These are phyloP conservation scores for Temnothorax longispinosus DNA, from an alignment of 1,140 invertebrate species.

Conservation along the genomic window DNA sequence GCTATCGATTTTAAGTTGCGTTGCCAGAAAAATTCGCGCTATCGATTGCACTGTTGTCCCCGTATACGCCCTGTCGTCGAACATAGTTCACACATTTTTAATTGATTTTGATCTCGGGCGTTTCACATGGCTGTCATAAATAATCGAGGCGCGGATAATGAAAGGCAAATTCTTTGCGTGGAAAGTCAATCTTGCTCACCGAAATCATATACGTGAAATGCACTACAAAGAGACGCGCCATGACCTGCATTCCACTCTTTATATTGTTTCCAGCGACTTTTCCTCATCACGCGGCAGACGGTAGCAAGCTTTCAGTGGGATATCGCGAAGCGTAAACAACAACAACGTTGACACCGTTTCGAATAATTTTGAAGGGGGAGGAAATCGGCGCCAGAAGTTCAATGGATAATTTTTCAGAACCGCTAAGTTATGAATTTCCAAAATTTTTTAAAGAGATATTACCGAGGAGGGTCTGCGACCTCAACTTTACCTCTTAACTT, in stretches of 20 bases:
- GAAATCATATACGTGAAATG: background rate
- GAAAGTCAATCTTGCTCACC: background rate
- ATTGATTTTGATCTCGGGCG: background rate
- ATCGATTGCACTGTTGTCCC: background rate
- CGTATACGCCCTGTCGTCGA: background rate
- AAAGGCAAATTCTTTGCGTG: background rate
- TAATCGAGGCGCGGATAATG: background rate
- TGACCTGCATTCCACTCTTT: conserved; percentile 64
- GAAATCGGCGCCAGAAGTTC: conserved; percentile 17
- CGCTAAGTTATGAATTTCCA: background rate
- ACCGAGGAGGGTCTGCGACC: background rate
- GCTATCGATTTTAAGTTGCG: background rate
- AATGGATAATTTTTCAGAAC: conserved; percentile 35
- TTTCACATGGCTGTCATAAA: background rate
- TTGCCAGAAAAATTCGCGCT: background rate
- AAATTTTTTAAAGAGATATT: background rate
- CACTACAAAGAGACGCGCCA: conserved; percentile 28
- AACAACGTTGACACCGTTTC: conserved; percentile 39
- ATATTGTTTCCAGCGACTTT: conserved; percentile 62
- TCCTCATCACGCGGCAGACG: conserved; percentile 46
- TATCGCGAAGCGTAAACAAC: conserved; percentile 48
- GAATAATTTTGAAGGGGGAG: conserved; percentile 11
- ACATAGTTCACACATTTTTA: background rate
- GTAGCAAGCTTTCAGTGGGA: conserved; percentile 45
- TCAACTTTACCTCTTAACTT: background rate